These are phyloP conservation scores for Apostichopus leukothele DNA, from an alignment of 53 echinoderm and acorn worm genomes.

Conservation along the genomic window DNA sequence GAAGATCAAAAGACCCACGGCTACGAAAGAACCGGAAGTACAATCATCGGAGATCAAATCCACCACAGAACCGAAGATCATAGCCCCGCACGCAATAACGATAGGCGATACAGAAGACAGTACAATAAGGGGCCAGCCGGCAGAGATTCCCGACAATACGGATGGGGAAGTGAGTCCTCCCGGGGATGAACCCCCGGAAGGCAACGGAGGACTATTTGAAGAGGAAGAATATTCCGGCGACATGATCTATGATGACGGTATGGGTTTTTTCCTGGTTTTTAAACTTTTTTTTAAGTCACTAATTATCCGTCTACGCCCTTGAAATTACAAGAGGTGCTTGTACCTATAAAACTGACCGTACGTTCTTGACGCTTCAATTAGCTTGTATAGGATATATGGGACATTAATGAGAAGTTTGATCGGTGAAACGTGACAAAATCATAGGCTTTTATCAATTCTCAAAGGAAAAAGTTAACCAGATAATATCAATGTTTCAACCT, in stretches of 20 bases:
- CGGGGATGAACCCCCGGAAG: neutral
- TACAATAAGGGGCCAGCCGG: neutral
- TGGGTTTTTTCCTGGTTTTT: neutral
- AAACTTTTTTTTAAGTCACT: too few species aligned
- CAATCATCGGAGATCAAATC: neutral
- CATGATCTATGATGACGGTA: conserved; percentile 21
- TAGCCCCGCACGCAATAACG: conserved; percentile 5
- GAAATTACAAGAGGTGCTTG: too few species aligned
- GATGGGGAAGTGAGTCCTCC: neutral
- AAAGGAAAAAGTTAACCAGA: neutral
- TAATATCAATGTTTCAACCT: neutral
- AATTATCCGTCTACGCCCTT: too few species aligned
- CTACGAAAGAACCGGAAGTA: conserved; percentile 3
- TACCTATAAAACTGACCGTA: too few species aligned
- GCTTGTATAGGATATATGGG: too few species aligned
- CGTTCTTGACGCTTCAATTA: too few species aligned
- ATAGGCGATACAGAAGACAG: neutral
- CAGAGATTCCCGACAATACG: neutral
- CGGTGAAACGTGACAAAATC: too few species aligned
- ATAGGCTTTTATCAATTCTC: neutral
- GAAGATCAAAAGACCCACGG: neutral
- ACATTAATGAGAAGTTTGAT: conserved; percentile 2
- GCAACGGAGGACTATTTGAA: conserved; percentile 6
- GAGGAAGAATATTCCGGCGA: conserved; percentile 15
- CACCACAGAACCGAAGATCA: neutral